A percentile compares a stretch with the other conserved stretches of the same genome.
Conservation (phyloP, 1,140 invertebrate species). For the Orchestia grillus region DNA sequence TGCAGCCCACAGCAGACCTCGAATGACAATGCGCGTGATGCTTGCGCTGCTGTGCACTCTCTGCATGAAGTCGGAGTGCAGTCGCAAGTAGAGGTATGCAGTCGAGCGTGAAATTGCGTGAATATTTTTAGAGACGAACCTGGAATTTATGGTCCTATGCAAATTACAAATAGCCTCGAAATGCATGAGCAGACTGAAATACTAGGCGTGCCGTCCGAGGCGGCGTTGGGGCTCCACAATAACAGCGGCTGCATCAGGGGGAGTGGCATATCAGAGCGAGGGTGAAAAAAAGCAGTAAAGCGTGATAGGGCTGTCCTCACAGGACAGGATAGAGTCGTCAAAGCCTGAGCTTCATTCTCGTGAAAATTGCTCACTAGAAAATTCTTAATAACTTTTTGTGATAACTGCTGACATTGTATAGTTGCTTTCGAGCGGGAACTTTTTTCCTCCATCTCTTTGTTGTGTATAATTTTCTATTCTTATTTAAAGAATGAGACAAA, state of each 20-base stretch:
- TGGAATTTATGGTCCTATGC: neutral
- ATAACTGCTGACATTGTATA: neutral
- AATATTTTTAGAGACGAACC: neutral
- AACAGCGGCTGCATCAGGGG: neutral
- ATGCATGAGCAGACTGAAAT: neutral
- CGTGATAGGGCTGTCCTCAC: neutral
- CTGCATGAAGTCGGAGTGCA: neutral
- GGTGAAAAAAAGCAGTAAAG: neutral
- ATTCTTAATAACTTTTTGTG: neutral
- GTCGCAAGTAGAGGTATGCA: neutral
- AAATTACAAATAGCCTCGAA: neutral
- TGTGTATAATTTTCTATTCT: neutral
- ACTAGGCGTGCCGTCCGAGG: neutral
- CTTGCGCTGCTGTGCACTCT: neutral
- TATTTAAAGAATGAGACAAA: neutral
- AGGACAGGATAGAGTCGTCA: neutral
- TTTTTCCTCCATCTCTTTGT: too few relatives aligned
- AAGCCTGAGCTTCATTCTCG: neutral
- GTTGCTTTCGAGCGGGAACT: neutral
- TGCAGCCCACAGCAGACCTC: neutral
- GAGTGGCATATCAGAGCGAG: neutral
- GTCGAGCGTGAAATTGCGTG: neutral
- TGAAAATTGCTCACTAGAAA: neutral
- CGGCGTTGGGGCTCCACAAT: neutral
- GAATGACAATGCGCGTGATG: neutral